Conservation (phyloP, 1,140 invertebrate species). For the Gonatopus flavifemur region DNA sequence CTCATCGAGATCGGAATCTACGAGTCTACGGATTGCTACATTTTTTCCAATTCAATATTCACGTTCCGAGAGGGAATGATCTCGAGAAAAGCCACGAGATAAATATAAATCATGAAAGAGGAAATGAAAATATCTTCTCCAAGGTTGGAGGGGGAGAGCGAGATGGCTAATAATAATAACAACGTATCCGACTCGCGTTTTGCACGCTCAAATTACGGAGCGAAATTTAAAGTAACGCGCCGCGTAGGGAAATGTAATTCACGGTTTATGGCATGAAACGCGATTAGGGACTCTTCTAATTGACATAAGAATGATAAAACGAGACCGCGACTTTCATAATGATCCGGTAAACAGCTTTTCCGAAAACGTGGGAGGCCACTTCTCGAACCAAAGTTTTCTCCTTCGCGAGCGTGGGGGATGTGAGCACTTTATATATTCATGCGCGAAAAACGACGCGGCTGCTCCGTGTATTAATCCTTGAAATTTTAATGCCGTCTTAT, state of each 20-base stretch:
- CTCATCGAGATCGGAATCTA: no score
- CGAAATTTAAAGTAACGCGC: not conserved
- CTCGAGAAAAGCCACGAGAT: no score
- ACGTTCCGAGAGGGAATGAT: no score
- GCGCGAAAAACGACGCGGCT: no score
- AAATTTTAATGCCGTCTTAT: constrained; percentile 47
- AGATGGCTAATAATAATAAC: no score
- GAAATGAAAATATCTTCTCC: no score
- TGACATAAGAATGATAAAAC: constrained; percentile 41
- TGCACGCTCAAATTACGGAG: not conserved
- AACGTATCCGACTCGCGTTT: no score
- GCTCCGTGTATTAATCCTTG: constrained; percentile 40
- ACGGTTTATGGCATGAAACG: constrained; percentile 37
- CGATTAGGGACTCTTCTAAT: constrained; percentile 41
- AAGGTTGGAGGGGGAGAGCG: not conserved
- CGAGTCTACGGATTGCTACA: no score
- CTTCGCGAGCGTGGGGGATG: no score
- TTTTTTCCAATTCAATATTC: no score
- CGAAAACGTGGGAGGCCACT: not conserved
- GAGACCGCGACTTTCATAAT: constrained; percentile 11
- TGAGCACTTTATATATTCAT: no score
- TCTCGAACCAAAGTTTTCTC: no score
- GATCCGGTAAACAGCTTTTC: not conserved
- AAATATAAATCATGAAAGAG: not conserved
- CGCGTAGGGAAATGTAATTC: constrained; percentile 22